Conservation (phyloP, 2,888 invertebrate genomes). For the Alentia gelatinosa region DNA sequence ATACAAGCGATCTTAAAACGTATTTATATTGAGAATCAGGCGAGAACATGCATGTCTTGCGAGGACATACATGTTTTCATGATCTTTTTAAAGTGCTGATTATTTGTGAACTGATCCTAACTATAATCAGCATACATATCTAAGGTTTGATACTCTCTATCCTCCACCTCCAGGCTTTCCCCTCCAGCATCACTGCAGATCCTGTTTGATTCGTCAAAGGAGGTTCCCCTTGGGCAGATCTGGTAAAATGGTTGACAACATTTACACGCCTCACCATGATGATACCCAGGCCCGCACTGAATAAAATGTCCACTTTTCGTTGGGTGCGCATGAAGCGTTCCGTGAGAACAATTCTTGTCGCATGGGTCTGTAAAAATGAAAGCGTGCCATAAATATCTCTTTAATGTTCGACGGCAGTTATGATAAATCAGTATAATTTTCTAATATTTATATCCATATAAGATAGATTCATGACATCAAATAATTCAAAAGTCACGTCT, state of each 20-base stretch:
- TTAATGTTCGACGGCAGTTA: background rate
- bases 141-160: background rate
- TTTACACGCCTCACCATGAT: background rate
- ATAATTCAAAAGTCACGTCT: too few species aligned
- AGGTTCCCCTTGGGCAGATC: slow-evolving; percentile 26
- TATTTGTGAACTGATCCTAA: too few species aligned
- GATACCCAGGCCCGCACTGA: slow-evolving; percentile 58
- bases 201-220: background rate
- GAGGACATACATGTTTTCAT: too few species aligned
- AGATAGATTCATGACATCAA: background rate
- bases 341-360: background rate
- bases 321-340: slow-evolving; percentile 49
- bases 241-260: slow-evolving; percentile 47
- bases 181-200: slow-evolving; percentile 6
- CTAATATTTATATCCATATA: background rate
- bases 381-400: background rate
- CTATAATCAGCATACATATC: background rate
- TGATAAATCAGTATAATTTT: background rate
- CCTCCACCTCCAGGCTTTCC: background rate
- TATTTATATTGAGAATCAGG: too few species aligned
- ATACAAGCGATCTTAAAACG: too few species aligned
- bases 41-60: too few species aligned
- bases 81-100: too few species aligned
- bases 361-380: slow-evolving; percentile 27
- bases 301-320: slow-evolving; percentile 49